Base-by-base conservation (phyloP, 2,888 invertebrate genomes). In the Mythimna lalbum region DNA sequence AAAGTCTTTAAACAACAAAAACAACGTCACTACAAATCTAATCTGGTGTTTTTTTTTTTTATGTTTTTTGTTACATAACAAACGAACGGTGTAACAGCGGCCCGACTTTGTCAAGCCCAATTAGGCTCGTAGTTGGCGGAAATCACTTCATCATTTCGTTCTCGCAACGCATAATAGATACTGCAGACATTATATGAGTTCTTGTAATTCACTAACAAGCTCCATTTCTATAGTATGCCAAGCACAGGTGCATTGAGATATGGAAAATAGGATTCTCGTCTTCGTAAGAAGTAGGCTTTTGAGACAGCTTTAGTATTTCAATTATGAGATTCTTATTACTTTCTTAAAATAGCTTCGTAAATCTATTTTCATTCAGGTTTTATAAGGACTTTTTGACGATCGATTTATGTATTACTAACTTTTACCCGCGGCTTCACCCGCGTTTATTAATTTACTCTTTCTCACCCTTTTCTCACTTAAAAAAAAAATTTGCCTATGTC, bases 91-190 rank as follows among this genome's bases (percentile, higher is more conserved):
- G 88, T 90, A 56, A 86, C 43, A 9, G 39, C 59, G 1, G 57
- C 39, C 31, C 56, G 23, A 75, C 73, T 85, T 80, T 71, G 78
- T 71, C 69, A 77, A 59, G 80, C 80, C 89, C 90, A 90, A 91
- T 91, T 90, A 91, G 82, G 70, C 76, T 67, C 67, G 77, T 77
- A 82, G 79, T 86, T 77, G 67, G 82, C 80, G 83, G 83, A 87
- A 89, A 90, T 90, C 89, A 88, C 83, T 87, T 84, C 86, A 81
- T 90, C 84, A 87, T 88, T 39, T 87, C 81, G 68, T 83, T 63
- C 66, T 67, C 61, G 33, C 23, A 85, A 57, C 71, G 75, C 78
- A 84, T 87, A 85, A 84, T 81, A 81, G 75, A 81, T 78, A 75
- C 69, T 74, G 66, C 63, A 75, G 64, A 64, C 72, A 67, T 76